phyloP scores from a whole-genome alignment of 2,113 vertebrate species.

The Lathamus discolor region DNA sequence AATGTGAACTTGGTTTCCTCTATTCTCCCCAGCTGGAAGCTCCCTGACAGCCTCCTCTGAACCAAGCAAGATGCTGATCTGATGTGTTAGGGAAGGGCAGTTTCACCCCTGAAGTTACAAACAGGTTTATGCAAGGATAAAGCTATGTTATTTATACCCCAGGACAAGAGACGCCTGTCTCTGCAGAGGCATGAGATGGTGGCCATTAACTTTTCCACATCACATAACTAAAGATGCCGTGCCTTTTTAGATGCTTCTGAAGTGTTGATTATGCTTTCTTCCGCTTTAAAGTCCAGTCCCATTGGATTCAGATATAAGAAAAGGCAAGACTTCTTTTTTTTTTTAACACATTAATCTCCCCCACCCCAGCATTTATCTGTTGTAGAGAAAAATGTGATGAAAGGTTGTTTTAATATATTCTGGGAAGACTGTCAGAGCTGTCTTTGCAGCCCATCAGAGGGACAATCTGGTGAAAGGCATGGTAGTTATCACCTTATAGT shows the following conservation, averaged over 20 bases:
- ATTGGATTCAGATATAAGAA: background rate
- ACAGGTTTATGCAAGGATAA: background rate
- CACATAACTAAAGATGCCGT: background rate
- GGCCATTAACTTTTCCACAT: constrained; percentile 5
- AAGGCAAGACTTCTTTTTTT: background rate
- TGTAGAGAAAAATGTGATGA: background rate
- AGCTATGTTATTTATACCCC: background rate
- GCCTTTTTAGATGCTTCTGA: background rate
- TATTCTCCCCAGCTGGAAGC: background rate
- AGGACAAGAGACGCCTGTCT: background rate
- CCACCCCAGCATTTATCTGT: background rate
- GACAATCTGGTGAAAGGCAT: background rate
- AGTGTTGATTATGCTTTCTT: background rate
- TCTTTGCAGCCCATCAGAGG: background rate
- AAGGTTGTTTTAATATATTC: background rate
- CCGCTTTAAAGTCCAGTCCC: background rate
- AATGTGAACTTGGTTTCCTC: background rate
- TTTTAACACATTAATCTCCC: background rate
- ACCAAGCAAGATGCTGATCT: background rate
- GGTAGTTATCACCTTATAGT: background rate
- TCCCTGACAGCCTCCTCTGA: background rate
- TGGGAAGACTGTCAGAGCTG: background rate
- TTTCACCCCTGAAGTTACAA: background rate
- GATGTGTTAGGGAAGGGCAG: background rate
- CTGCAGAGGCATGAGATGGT: background rate